Conservation (phyloP, 64 coral and sea anemone species). For the Pocillopora verrucosa region DNA sequence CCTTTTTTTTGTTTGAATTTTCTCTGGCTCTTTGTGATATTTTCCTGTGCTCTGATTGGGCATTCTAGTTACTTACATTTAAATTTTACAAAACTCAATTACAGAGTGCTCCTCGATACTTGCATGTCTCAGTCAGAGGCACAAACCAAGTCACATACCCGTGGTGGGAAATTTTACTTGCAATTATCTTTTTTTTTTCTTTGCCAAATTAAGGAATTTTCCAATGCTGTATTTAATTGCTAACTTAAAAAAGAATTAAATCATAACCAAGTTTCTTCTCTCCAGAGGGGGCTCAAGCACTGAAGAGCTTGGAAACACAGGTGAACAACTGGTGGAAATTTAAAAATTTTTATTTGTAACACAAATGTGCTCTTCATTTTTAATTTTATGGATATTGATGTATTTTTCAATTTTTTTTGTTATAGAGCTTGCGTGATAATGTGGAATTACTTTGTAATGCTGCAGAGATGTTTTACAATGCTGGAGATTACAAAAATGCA, state of each 20-base stretch:
- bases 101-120: too few relatives aligned
- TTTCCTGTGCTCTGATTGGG: too few relatives aligned
- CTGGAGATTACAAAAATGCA: conserved; percentile 84
- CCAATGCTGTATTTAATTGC: too few relatives aligned
- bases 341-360: not conserved
- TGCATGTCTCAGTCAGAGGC: too few relatives aligned
- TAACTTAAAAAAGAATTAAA: not conserved
- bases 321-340: conserved; percentile 1
- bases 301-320: conserved; percentile 93
- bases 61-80: too few relatives aligned
- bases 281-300: conserved; percentile 79
- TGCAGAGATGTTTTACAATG: conserved; percentile 84
- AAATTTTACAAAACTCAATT: too few relatives aligned
- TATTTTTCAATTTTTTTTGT: not conserved
- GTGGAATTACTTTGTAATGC: conserved; percentile 81
- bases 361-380: not conserved
- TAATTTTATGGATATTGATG: not conserved
- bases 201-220: too few relatives aligned
- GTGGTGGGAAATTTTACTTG: too few relatives aligned
- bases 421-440: conserved; percentile 83
- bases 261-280: not conserved
- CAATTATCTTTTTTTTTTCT: too few relatives aligned
- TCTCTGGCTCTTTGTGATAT: too few relatives aligned
- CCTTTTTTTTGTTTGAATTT: too few relatives aligned
- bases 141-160: too few relatives aligned